These are phyloP conservation scores for Ispidina picta DNA, from an alignment of 2,797 vertebrate genomes.

Conservation along the genomic window DNA sequence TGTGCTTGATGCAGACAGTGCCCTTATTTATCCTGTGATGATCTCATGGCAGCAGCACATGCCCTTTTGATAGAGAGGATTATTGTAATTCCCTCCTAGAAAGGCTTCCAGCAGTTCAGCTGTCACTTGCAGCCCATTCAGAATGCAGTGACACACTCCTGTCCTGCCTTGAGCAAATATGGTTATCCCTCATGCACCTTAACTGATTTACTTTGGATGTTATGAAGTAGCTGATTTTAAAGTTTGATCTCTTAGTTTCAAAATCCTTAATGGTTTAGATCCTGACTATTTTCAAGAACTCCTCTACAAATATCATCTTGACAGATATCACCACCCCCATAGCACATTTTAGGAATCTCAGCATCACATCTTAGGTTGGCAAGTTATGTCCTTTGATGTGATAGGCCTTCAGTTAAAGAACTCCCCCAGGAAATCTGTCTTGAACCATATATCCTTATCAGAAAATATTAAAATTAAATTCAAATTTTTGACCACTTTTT, in stretches of 20 bases:
- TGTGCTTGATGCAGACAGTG: conserved; percentile 19
- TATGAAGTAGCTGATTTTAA: conserved; percentile 40
- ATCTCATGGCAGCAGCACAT: conserved; percentile 51
- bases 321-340: conserved; percentile 53
- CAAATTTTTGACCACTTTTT: neutral
- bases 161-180: conserved; percentile 1
- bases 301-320: conserved; percentile 59
- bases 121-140: conserved; percentile 53
- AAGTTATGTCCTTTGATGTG: conserved; percentile 54
- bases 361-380: conserved; percentile 44
- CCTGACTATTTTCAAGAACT: conserved; percentile 52
- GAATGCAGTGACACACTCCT: neutral
- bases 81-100: conserved; percentile 67
- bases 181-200: neutral
- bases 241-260: conserved; percentile 22
- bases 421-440: conserved; percentile 59
- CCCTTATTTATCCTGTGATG: conserved; percentile 60
- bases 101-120: conserved; percentile 54
- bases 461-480: neutral
- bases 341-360: conserved; percentile 58
- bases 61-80: conserved; percentile 61
- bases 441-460: neutral
- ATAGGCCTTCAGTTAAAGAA: conserved; percentile 52
- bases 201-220: conserved; percentile 5
- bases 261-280: conserved; percentile 40